Evolutionary conservation across 2,113 vertebrate genomes (phyloP).

Genomic region (Hemicordylus capensis): DNA sequence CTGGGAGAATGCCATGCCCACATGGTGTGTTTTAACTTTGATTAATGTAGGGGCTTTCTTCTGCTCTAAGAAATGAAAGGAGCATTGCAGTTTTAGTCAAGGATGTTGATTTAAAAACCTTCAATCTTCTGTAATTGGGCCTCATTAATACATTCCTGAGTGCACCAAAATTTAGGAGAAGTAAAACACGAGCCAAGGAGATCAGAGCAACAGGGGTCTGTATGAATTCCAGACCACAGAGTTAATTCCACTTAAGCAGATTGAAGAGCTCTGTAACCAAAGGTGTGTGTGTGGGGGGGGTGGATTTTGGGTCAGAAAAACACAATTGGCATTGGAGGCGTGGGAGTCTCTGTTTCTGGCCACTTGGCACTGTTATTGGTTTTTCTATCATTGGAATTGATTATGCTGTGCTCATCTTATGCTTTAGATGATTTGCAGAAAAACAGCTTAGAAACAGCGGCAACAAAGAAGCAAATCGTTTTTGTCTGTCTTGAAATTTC

Average conservation of each 20-base stretch:
- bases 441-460: neutral
- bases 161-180: conserved; percentile 61
- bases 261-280: conserved; percentile 62
- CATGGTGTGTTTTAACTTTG: conserved; percentile 21
- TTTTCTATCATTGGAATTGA: neutral
- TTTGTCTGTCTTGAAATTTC: neutral
- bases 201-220: conserved; percentile 64
- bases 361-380: conserved; percentile 13
- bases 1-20: neutral
- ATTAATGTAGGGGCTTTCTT: conserved; percentile 33
- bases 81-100: conserved; percentile 34
- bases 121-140: conserved; percentile 69
- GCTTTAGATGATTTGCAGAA: neutral
- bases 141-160: conserved; percentile 81
- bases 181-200: conserved; percentile 63
- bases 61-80: conserved; percentile 38
- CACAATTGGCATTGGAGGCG: conserved; percentile 26
- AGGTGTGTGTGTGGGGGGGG: conserved; percentile 45
- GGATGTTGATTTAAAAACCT: conserved; percentile 65
- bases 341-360: conserved; percentile 55
- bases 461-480: neutral
- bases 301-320: conserved; percentile 55
- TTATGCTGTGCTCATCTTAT: neutral
- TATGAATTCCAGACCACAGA: conserved; percentile 54
- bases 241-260: conserved; percentile 76